Conservation (phyloP, 2,797 vertebrate species). For the Amniataba percoides region DNA sequence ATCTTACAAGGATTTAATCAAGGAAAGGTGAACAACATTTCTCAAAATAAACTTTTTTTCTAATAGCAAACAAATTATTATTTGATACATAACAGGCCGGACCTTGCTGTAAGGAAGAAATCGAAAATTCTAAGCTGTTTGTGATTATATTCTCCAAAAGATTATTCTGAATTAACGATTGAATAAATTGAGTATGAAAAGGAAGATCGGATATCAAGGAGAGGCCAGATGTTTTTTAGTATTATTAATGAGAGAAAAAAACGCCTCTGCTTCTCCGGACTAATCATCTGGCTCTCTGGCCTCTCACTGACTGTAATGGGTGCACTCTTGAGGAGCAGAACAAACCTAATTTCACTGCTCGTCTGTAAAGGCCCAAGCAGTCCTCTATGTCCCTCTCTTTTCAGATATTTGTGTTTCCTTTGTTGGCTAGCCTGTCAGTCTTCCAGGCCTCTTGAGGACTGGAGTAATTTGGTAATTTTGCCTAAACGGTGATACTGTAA, state of each 20-base stretch:
- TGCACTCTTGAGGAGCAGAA: slow-evolving; percentile 52
- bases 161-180: slow-evolving; percentile 62
- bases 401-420: slow-evolving; percentile 80
- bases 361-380: slow-evolving; percentile 52
- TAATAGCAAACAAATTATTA: not conserved
- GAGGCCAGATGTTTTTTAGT: slow-evolving; percentile 67
- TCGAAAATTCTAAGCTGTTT: slow-evolving; percentile 47
- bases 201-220: slow-evolving; percentile 63
- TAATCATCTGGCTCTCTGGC: slow-evolving; percentile 71
- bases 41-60: not conserved
- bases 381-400: slow-evolving; percentile 54
- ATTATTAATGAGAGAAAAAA: slow-evolving; percentile 72
- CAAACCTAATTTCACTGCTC: slow-evolving; percentile 61
- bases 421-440: slow-evolving; percentile 84
- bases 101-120: slow-evolving; percentile 47
- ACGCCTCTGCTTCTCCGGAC: slow-evolving; percentile 56
- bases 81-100: slow-evolving; percentile 35
- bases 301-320: slow-evolving; percentile 69
- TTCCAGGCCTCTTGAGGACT: slow-evolving; percentile 80
- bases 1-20: slow-evolving; percentile 6
- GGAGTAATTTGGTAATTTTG: slow-evolving; percentile 90
- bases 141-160: slow-evolving; percentile 46
- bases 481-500: slow-evolving; percentile 88
- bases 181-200: slow-evolving; percentile 60
- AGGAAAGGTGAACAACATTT: slow-evolving; percentile 6